phyloP scores from a whole-genome alignment of 2,797 vertebrate genomes.

The Triplophysa bombifrons region DNA sequence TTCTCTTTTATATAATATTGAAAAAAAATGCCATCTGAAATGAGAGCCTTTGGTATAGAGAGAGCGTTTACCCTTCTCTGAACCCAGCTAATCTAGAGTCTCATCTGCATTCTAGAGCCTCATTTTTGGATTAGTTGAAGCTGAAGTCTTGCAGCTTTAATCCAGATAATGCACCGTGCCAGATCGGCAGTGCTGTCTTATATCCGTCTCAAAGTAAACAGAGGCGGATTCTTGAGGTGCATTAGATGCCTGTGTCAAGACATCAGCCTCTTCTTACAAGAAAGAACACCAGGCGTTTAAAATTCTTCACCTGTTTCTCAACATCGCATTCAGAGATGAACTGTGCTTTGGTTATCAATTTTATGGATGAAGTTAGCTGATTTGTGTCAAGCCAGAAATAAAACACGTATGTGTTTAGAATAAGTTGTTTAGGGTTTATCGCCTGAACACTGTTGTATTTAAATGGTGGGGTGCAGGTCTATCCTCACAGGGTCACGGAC shows the following conservation, averaged over 20 bases:
- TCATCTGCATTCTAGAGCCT: conserved; percentile 40
- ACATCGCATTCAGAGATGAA: not conserved
- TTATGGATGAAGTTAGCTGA: not conserved
- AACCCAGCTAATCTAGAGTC: conserved; percentile 41
- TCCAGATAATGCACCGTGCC: conserved; percentile 30
- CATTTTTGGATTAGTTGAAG: conserved; percentile 36
- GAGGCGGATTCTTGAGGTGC: conserved; percentile 27
- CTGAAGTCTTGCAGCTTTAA: conserved; percentile 24
- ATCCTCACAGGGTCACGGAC: not conserved
- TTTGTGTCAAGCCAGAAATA: not conserved
- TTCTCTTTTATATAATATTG: not conserved
- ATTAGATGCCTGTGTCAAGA: conserved; percentile 38
- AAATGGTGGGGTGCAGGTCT: not conserved
- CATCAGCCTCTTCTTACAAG: conserved; percentile 19
- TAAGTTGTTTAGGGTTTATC: not conserved
- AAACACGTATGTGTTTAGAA: not conserved
- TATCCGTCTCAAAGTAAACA: conserved; percentile 35
- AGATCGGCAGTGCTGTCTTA: conserved; percentile 15
- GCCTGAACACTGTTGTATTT: not conserved
- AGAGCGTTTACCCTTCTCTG: conserved; percentile 2
- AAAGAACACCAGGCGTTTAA: conserved; percentile 17
- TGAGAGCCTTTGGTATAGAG: conserved; percentile 13
- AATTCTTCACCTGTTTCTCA: conserved; percentile 19
- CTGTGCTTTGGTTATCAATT: conserved; percentile 7
- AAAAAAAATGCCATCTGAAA: conserved; percentile 1